phyloP scores from a whole-genome alignment of 2,113 vertebrate genomes.

The Callipepla californica region DNA sequence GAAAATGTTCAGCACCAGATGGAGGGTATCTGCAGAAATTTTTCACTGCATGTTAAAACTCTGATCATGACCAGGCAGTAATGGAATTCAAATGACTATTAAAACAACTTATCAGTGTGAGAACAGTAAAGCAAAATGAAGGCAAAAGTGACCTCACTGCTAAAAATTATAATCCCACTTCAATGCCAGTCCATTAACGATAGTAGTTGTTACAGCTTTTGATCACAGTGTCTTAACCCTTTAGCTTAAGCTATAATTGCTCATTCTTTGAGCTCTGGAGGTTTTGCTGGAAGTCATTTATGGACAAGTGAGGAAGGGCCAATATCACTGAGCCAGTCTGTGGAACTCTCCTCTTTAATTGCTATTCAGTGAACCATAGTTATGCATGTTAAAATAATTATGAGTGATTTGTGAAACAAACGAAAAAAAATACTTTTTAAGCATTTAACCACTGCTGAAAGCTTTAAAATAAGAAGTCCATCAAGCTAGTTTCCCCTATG shows the following conservation, averaged over 20 bases:
- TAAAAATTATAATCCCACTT: not conserved
- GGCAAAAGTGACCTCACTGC: not conserved
- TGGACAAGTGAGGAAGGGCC: not conserved
- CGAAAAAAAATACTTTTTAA: not conserved
- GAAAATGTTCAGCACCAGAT: not conserved
- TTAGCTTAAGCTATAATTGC: not conserved
- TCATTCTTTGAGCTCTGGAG: not conserved
- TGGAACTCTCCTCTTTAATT: not conserved
- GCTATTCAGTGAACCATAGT: not conserved
- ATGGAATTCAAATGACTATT: not conserved
- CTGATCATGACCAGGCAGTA: constrained; percentile 1
- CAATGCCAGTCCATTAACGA: not conserved
- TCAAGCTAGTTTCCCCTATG: not conserved
- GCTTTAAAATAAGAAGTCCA: not conserved
- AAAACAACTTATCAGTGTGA: not conserved
- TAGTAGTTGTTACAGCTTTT: not conserved
- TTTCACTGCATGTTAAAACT: not conserved
- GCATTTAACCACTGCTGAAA: not conserved
- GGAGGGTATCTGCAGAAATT: not conserved
- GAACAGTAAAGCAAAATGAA: not conserved
- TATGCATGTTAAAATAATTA: not conserved
- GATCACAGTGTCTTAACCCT: not conserved
- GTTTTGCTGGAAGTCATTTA: not conserved
- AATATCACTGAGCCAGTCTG: not conserved
- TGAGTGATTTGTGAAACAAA: not conserved